A percentile compares a stretch with the other conserved stretches of the same genome.
phyloP scores from a whole-genome alignment of 1,140 invertebrate species.

The Coboldia fuscipes region DNA sequence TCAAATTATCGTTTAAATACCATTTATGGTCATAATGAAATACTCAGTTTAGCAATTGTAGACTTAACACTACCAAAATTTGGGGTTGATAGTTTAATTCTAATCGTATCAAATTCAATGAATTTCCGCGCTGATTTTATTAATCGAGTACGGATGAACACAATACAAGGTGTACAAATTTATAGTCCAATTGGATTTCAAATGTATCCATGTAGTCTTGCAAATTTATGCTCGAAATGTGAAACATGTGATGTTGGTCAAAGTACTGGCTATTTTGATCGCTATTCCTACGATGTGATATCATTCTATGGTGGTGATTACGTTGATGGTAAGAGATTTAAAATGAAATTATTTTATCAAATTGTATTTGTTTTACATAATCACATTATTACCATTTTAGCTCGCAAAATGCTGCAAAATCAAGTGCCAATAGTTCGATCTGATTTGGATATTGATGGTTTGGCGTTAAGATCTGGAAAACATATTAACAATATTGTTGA shows the following conservation, averaged over 20 bases:
- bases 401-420: conserved; percentile 33
- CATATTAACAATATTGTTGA: conserved; percentile 15
- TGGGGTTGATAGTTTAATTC: conserved; percentile 39
- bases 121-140: conserved; percentile 58
- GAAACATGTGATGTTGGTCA: conserved; percentile 47
- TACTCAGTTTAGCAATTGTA: conserved; percentile 40
- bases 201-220: conserved; percentile 36
- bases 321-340: conserved; percentile 28
- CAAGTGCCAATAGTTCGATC: conserved; percentile 33
- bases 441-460: conserved; percentile 34
- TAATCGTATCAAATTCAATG: conserved; percentile 39
- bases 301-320: conserved; percentile 72
- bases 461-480: conserved; percentile 15
- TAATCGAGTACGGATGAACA: conserved; percentile 73
- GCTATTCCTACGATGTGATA: conserved; percentile 42
- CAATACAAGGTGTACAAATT: conserved; percentile 54
- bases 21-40: conserved; percentile 17
- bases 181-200: conserved; percentile 66
- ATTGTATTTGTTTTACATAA: conserved; percentile 1
- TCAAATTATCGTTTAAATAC: conserved; percentile 14
- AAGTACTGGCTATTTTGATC: conserved; percentile 62
- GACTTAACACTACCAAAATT: conserved; percentile 53
- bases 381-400: conserved; percentile 20
- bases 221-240: conserved; percentile 26
- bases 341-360: conserved; percentile 6